Percentiles rank a stretch among this genome's conserved stretches.
Evolutionary conservation across 1,140 invertebrate species (phyloP).

Genomic region (Drosophila ohnishii): DNA sequence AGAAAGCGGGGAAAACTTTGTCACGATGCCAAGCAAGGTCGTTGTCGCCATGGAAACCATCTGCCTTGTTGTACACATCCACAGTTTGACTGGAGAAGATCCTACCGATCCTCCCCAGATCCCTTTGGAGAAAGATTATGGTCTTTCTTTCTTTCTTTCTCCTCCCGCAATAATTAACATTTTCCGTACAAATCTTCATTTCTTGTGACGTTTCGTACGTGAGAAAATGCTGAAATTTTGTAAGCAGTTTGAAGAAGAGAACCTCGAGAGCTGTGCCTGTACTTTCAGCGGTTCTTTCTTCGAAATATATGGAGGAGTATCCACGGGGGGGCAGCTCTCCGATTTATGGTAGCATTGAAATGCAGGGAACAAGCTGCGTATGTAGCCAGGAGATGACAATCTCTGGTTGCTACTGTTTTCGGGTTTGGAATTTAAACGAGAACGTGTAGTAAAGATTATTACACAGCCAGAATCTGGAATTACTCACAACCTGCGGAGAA

Average conservation of each 20-base stretch:
- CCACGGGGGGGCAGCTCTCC: slow-evolving; percentile 16
- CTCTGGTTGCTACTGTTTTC: slow-evolving; percentile 42
- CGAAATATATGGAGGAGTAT: background rate
- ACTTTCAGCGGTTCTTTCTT: slow-evolving; percentile 10
- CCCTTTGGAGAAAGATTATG: slow-evolving; percentile 2
- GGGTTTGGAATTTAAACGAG: slow-evolving; percentile 50
- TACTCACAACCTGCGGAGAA: slow-evolving; percentile 44
- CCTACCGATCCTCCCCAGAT: background rate
- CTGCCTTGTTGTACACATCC: background rate
- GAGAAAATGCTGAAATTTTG: slow-evolving; percentile 61
- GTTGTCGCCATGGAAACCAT: background rate
- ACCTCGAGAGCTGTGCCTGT: slow-evolving; percentile 9
- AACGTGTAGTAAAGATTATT: slow-evolving; percentile 21
- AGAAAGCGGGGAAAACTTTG: slow-evolving; percentile 34
- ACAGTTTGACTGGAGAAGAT: background rate
- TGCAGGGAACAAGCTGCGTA: slow-evolving; percentile 64
- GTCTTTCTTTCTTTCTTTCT: slow-evolving; percentile 9
- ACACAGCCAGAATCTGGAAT: slow-evolving; percentile 24
- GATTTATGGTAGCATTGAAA: slow-evolving; percentile 56
- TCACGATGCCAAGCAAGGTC: slow-evolving; percentile 19
- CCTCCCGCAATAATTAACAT: slow-evolving; percentile 60
- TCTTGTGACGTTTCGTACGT: slow-evolving; percentile 52
- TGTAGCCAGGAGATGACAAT: slow-evolving; percentile 44
- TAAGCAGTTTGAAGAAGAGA: slow-evolving; percentile 17
- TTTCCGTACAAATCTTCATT: slow-evolving; percentile 47